Evolutionary conservation across 2,797 vertebrate species (phyloP), one percentile per base, ranked within the genome.

Genomic region (Chloroceryle amazona): DNA sequence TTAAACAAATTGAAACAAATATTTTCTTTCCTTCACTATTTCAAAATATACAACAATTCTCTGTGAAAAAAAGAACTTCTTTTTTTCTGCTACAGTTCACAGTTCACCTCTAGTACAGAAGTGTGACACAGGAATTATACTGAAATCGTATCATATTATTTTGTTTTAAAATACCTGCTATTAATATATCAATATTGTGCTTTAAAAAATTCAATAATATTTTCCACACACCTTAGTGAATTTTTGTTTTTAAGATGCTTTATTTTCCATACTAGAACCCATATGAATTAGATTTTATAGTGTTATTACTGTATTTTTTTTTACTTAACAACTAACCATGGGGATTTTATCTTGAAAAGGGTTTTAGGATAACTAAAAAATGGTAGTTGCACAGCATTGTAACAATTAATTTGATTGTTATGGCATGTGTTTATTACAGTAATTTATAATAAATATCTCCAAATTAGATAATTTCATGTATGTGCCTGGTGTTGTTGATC

Each of bases 361-460:
- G 63, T 66, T 68, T 80, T 72, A 86, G 14, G 19, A 37, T 66
- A 54, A 62, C 37, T 86, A 6, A 78, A 82, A 89, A 78, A 41
- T 17, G 5, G 33, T 51, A 29, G 37, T 93, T 92, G 71, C 26
- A 47, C 26, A 80, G 66, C 46, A 70, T 35, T 84, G 65, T 57
- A 90, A 47, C 66, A 73, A 54, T 88, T 19, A 57, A 58, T 89
- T 68, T 86, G 73, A 70, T 80, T 92, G 60, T 71, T 94, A 44
- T 44, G 21, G 35, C 33, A 21, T 89, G 52, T 83, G 70, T 88
- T 96, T 89, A 68, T 89, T 94, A 52, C 51, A 26, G 68, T 90
- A 93, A 94, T 90, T 91, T 84, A 61, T 74, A 84, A 87, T 55
- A 89, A 90, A 87, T 91, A 81, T 54, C 33, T 92, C 62, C 41